Conservation (phyloP, 2,888 invertebrate genomes). For the Meta bourneti region DNA sequence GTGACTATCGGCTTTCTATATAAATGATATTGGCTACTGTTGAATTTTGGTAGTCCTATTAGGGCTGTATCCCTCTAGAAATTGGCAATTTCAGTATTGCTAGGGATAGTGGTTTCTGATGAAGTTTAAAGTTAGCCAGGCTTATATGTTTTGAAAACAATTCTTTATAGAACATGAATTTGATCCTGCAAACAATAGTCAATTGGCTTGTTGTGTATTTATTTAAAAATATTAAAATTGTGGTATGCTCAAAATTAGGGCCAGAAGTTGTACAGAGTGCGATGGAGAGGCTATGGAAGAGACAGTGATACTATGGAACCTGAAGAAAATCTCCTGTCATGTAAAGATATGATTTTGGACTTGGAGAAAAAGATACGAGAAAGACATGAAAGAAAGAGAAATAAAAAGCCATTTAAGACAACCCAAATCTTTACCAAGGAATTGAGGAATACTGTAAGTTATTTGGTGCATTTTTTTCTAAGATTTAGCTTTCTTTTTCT, state of each 20-base stretch:
- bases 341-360: slow-evolving; percentile 80
- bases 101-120: too few species aligned
- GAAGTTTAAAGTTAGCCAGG: too few species aligned
- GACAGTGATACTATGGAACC: slow-evolving; percentile 81
- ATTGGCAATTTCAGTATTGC: too few species aligned
- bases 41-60: too few species aligned
- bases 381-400: slow-evolving; percentile 77
- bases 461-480: not conserved
- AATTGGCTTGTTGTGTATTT: too few species aligned
- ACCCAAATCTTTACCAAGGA: slow-evolving; percentile 52
- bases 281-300: slow-evolving; percentile 81
- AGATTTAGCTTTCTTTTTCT: not conserved
- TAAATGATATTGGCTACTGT: too few species aligned
- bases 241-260: slow-evolving; percentile 77
- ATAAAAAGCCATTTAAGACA: slow-evolving; percentile 77
- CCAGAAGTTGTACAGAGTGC: slow-evolving; percentile 79
- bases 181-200: too few species aligned
- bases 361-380: slow-evolving; percentile 77
- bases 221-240: too few species aligned
- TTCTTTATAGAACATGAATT: too few species aligned
- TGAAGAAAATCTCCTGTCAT: slow-evolving; percentile 80
- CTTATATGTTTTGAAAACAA: too few species aligned
- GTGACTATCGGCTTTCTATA: too few species aligned
- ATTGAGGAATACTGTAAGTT: slow-evolving; percentile 46
- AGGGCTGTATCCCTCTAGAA: too few species aligned